These are phyloP conservation scores for Conus ventricosus DNA, from an alignment of 1,140 invertebrate genomes.

Conservation along the genomic window DNA sequence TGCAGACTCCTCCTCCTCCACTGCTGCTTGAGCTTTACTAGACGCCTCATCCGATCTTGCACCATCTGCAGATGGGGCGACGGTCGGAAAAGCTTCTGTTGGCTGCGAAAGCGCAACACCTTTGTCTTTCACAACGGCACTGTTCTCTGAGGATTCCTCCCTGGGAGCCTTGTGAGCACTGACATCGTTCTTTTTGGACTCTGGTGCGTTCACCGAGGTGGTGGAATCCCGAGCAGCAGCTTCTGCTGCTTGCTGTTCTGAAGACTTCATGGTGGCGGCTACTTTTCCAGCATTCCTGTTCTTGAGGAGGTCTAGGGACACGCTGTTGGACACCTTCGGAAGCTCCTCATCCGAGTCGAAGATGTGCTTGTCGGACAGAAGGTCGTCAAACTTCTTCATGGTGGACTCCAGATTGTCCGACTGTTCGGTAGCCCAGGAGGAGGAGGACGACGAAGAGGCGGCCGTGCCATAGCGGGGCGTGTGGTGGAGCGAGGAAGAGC, in stretches of 20 bases:
- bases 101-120: background rate
- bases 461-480: background rate
- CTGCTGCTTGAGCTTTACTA: background rate
- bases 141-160: background rate
- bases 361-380: constrained; percentile 34
- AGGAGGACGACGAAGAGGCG: background rate
- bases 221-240: background rate
- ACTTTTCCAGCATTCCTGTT: constrained; percentile 18
- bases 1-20: background rate
- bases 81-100: background rate
- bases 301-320: constrained; percentile 29
- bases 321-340: constrained; percentile 34
- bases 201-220: background rate
- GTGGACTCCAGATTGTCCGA: constrained; percentile 27
- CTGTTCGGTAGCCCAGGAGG: background rate
- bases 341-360: constrained; percentile 27
- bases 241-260: background rate
- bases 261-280: constrained; percentile 20
- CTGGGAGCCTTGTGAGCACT: background rate
- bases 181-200: background rate
- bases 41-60: background rate
- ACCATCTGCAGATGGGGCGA: background rate
- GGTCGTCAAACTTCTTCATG: constrained; percentile 44
- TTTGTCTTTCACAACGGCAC: background rate
- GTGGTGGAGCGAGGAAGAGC: constrained; percentile 26